Conservation (phyloP, 2,113 vertebrate species). For the Syngnathus scovelli region DNA sequence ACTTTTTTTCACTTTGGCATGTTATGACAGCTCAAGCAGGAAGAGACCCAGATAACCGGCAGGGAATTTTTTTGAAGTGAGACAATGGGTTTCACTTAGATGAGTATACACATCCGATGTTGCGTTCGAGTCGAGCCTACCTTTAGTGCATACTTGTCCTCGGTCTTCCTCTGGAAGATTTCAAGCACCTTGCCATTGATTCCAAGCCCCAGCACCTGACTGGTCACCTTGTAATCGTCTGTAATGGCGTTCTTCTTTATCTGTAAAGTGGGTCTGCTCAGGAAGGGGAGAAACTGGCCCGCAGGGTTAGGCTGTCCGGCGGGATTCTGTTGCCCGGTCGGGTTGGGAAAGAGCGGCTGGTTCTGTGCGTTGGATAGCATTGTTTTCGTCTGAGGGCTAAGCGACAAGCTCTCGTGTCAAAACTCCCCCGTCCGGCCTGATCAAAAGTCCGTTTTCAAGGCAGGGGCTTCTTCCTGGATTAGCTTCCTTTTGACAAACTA, state of each 20-base stretch:
- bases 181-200: constrained; percentile 95
- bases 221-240: constrained; percentile 94
- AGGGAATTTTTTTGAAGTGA: background rate
- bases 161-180: constrained; percentile 84
- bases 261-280: constrained; percentile 74
- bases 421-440: constrained; percentile 20
- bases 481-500: constrained; percentile 25
- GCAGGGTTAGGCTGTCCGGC: constrained; percentile 58
- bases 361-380: constrained; percentile 80
- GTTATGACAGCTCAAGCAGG: constrained; percentile 2
- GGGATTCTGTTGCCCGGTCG: constrained; percentile 62
- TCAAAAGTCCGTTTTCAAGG: constrained; percentile 2
- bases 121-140: constrained; percentile 51
- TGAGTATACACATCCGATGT: background rate
- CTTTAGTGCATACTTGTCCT: constrained; percentile 89
- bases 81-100: background rate
- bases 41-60: background rate
- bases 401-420: constrained; percentile 20
- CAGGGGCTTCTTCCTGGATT: constrained; percentile 38
- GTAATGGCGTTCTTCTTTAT: constrained; percentile 91
- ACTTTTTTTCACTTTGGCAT: background rate
- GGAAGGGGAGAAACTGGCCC: constrained; percentile 69
- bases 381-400: constrained; percentile 24
- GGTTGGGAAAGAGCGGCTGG: constrained; percentile 72
- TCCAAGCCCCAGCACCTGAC: constrained; percentile 87